These are phyloP conservation scores for Phataginus tetradactyla DNA, from an alignment of 2,797 vertebrate genomes.

Conservation along the genomic window DNA sequence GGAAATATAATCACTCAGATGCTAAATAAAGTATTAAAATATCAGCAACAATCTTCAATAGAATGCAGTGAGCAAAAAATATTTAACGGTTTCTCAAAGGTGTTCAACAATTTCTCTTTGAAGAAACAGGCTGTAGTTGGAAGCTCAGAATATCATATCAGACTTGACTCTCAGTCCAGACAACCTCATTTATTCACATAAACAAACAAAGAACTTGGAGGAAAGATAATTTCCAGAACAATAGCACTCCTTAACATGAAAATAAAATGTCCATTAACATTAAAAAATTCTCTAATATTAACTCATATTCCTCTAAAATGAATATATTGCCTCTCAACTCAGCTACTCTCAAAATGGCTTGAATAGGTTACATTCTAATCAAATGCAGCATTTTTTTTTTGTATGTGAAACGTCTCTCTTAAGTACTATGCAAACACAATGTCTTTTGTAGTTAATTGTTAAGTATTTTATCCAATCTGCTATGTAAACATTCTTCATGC, in stretches of 20 bases:
- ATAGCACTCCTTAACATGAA: neutral
- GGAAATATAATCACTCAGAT: neutral
- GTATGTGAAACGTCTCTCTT: neutral
- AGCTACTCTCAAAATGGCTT: neutral
- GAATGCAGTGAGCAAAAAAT: neutral
- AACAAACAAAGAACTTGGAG: neutral
- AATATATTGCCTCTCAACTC: neutral
- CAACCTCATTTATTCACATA: neutral
- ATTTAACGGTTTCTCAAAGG: neutral
- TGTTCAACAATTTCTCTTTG: neutral
- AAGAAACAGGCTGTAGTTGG: neutral
- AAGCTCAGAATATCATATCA: neutral
- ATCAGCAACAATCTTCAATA: neutral
- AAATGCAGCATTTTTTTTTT: neutral
- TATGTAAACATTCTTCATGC: neutral
- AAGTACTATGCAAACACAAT: neutral
- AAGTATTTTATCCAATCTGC: neutral
- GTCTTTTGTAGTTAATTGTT: constrained; percentile 3
- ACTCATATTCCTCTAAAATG: neutral
- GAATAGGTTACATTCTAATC: neutral
- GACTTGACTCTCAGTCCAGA: neutral
- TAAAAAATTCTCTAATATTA: neutral
- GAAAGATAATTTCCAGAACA: neutral
- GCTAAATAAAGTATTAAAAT: neutral
- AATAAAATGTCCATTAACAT: neutral